Conservation (phyloP, 2,888 invertebrate species). For the Lymantria monacha region DNA sequence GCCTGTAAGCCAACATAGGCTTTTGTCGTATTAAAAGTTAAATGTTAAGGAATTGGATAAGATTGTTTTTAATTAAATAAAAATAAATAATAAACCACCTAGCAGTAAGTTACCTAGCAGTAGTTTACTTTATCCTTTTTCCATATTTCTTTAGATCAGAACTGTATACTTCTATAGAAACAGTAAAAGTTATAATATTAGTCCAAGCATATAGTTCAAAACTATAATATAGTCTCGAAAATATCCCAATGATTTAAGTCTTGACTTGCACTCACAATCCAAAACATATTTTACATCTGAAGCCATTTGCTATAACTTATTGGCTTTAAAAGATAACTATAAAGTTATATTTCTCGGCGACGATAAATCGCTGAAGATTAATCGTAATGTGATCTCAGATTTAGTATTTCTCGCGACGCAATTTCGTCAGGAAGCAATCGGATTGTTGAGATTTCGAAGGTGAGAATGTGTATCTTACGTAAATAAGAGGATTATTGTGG, state of each 20-base stretch:
- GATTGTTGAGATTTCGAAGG: constrained; percentile 1
- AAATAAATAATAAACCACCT: too few relatives aligned
- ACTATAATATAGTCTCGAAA: background rate
- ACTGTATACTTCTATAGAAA: too few relatives aligned
- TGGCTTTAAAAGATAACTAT: constrained; percentile 29
- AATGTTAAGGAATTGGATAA: too few relatives aligned
- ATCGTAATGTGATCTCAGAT: constrained; percentile 34
- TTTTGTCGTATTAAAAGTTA: too few relatives aligned
- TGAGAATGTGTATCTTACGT: background rate
- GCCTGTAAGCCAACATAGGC: too few relatives aligned
- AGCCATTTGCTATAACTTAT: constrained; percentile 33
- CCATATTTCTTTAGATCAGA: too few relatives aligned
- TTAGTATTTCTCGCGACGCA: constrained; percentile 20
- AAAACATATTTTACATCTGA: constrained; percentile 5
- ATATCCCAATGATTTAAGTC: background rate
- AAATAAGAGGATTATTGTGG: background rate
- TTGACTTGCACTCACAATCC: background rate
- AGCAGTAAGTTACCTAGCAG: too few relatives aligned
- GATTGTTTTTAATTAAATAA: too few relatives aligned
- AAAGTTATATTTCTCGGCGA: constrained; percentile 30
- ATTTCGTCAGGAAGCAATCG: constrained; percentile 9
- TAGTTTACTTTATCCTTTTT: too few relatives aligned
- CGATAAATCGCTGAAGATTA: constrained; percentile 34
- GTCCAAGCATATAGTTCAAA: too few relatives aligned
- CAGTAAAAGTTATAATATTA: too few relatives aligned